phyloP scores from a whole-genome alignment of 2,797 vertebrate genomes.

The Sebastes flavidus region DNA sequence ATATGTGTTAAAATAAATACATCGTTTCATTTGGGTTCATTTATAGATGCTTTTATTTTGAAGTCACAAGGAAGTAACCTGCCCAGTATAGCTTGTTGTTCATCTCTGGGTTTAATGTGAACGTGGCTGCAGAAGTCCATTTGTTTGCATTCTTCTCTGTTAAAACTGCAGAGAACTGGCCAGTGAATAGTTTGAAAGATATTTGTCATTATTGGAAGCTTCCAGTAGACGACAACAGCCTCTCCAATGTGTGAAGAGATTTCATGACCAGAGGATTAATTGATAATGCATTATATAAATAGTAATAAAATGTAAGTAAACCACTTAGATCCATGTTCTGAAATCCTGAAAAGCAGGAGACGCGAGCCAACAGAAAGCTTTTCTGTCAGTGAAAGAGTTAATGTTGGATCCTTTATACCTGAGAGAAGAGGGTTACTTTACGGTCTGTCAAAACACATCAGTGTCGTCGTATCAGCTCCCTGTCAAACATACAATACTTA shows the following conservation, averaged over 20 bases:
- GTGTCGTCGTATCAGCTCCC: constrained; percentile 40
- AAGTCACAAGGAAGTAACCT: background rate
- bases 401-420: constrained; percentile 13
- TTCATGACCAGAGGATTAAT: background rate
- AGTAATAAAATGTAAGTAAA: background rate
- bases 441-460: constrained; percentile 61
- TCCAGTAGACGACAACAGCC: background rate
- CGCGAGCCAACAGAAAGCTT: background rate
- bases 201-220: background rate
- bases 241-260: background rate
- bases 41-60: background rate
- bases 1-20: background rate
- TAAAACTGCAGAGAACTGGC: background rate
- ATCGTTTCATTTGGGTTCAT: background rate
- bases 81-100: background rate
- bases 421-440: constrained; percentile 39
- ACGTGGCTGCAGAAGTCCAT: background rate
- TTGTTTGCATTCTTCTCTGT: background rate
- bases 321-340: background rate
- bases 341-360: background rate
- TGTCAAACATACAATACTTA: constrained; percentile 64
- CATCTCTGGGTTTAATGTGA: background rate
- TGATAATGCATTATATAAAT: background rate
- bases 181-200: background rate
- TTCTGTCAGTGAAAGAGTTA: constrained; percentile 9